Percentiles rank a stretch among this genome's conserved stretches.
These are phyloP conservation scores for pig (Sus scrofa) DNA, from an alignment of 2,113 vertebrate species.

Conservation along the genomic window T2T-Sscrofa CM000821.6:14257501-14258000, in stretches of 20 bases:
- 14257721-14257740: constrained; percentile 13
- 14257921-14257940: constrained; percentile 25
- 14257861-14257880: not conserved
- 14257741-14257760: not conserved
- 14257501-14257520: not conserved
- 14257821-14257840: constrained; percentile 44
- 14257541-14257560: not conserved
- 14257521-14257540: not conserved
- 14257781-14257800: not conserved
- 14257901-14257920: constrained; percentile 42
- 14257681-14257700: not conserved
- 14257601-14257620: not conserved
- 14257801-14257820: not conserved
- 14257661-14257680: not conserved
- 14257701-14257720: not conserved
- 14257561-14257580: not conserved
- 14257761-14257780: not conserved
- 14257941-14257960: constrained; percentile 9
- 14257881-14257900: constrained; percentile 47
- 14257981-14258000: not conserved
- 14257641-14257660: not conserved
- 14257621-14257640: not conserved
- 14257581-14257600: not conserved
- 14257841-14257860: not conserved
- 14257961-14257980: not conserved